Evolutionary conservation across 2,113 vertebrate species (phyloP).

Genomic region (Spilogale gracilis): DNA sequence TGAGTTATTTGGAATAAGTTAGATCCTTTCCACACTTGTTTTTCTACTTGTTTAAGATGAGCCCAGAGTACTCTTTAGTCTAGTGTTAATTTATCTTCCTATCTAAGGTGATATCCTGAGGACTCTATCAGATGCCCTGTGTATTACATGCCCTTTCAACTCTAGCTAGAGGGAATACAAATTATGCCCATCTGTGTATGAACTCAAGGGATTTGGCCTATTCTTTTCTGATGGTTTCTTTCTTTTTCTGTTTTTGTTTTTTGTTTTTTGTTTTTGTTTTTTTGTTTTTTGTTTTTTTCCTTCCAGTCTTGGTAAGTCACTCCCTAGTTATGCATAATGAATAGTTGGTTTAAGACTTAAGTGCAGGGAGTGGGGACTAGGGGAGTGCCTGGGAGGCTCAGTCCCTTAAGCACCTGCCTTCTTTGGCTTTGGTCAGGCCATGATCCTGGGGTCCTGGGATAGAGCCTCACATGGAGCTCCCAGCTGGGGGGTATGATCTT

Average conservation of each 20-base stretch:
- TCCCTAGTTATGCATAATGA: not conserved
- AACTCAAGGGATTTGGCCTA: not conserved
- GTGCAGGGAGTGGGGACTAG: rapidly evolving
- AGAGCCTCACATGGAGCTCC: not conserved
- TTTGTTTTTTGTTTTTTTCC: not conserved
- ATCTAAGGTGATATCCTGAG: not conserved
- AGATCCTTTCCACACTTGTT: not conserved
- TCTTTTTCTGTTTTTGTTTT: not conserved
- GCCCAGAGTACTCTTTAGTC: not conserved
- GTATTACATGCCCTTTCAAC: not conserved
- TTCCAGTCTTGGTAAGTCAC: not conserved
- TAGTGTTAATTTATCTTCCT: not conserved
- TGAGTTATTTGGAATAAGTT: not conserved
- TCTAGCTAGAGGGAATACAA: not conserved
- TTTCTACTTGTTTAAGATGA: not conserved
- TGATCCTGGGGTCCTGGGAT: not conserved
- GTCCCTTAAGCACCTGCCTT: not conserved
- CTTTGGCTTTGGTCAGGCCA: not conserved
- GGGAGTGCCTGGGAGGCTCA: not conserved
- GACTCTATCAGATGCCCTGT: not conserved
- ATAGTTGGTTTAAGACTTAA: not conserved
- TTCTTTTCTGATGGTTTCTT: not conserved
- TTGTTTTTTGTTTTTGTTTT: not conserved
- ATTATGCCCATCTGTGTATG: not conserved
- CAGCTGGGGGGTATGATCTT: not conserved